Base-by-base conservation (phyloP, 53 echinoderm and acorn worm species). In the Luidia sarsii region DNA sequence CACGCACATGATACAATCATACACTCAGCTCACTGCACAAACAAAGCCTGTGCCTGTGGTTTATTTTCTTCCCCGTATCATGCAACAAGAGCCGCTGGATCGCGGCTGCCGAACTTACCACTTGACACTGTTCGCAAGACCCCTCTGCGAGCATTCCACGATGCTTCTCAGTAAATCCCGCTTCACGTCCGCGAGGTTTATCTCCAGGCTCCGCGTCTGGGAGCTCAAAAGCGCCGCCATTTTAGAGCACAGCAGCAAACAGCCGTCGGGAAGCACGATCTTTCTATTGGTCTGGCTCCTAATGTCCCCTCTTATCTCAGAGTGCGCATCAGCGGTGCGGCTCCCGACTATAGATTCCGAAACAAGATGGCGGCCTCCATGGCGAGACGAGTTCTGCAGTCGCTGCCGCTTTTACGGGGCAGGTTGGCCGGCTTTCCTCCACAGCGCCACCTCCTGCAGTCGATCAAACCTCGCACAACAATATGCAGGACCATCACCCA, bases 41-140 rank as follows among this genome's bases (percentile, higher is more conserved):
- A n/a, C n/a, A n/a, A n/a, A n/a, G n/a, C n/a, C n/a, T n/a, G n/a
- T n/a, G n/a, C n/a, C n/a, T n/a, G n/a, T n/a, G n/a, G n/a, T n/a
- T n/a, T n/a, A n/a, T n/a, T n/a, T n/a, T n/a, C n/a, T n/a, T n/a
- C n/a, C n/a, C 3, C 18, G 33, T 10, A 54, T 2, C 18, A 16
- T 14, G 7, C 0, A 8, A 85, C 7, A 33, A 19, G 61, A 11
- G 9, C 22, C 15, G 20, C 46, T n/a, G n/a, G n/a, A n/a, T n/a
- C n/a, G n/a, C n/a, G n/a, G n/a, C n/a, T n/a, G n/a, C n/a, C n/a
- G n/a, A n/a, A n/a, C 70, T 89, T 82, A 92, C 95, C 95, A 95
- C 70, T 95, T 95, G 7, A 91, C 95, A 79, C 95, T 95, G 48
- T 95, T 89, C 11, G 89, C 70, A 52, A 95, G 91, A 4, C 95